phyloP scores from a whole-genome alignment of 2,888 invertebrate genomes.

The Pogonocherus hispidulus region DNA sequence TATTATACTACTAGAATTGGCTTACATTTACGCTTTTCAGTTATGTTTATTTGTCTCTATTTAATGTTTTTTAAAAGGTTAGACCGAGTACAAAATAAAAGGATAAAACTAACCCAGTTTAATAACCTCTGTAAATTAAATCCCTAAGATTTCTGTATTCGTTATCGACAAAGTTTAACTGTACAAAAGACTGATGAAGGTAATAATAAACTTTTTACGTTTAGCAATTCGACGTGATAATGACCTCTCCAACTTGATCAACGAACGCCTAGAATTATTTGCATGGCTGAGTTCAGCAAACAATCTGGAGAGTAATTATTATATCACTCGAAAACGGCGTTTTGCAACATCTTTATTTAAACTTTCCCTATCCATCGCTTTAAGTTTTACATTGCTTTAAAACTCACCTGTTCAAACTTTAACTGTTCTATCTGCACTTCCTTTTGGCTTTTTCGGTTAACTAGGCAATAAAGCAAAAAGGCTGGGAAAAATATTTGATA shows the following conservation, averaged over 20 bases:
- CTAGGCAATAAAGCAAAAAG: too few species aligned
- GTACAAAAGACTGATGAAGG: constrained; percentile 44
- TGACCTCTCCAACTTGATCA: constrained; percentile 57
- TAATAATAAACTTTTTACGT: constrained; percentile 50
- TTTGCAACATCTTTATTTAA: constrained; percentile 51
- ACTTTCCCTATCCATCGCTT: constrained; percentile 44
- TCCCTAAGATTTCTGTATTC: too few species aligned
- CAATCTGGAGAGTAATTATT: constrained; percentile 60
- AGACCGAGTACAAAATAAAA: too few species aligned
- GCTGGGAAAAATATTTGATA: too few species aligned
- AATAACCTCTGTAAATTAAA: too few species aligned
- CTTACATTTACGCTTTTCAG: too few species aligned
- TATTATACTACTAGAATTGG: too few species aligned
- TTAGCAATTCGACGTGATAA: constrained; percentile 52
- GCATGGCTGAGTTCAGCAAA: constrained; percentile 60
- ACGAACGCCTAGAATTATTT: constrained; percentile 61
- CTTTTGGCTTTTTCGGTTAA: background rate
- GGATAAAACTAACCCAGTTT: too few species aligned
- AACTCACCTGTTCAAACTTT: constrained; percentile 50
- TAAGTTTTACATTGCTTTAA: constrained; percentile 49
- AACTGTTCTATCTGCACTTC: background rate
- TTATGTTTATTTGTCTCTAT: too few species aligned
- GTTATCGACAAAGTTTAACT: constrained; percentile 45
- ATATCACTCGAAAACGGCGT: constrained; percentile 52
- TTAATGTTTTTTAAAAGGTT: too few species aligned